phyloP scores from a whole-genome alignment of 2,797 vertebrate species.

The Chelon auratus region DNA sequence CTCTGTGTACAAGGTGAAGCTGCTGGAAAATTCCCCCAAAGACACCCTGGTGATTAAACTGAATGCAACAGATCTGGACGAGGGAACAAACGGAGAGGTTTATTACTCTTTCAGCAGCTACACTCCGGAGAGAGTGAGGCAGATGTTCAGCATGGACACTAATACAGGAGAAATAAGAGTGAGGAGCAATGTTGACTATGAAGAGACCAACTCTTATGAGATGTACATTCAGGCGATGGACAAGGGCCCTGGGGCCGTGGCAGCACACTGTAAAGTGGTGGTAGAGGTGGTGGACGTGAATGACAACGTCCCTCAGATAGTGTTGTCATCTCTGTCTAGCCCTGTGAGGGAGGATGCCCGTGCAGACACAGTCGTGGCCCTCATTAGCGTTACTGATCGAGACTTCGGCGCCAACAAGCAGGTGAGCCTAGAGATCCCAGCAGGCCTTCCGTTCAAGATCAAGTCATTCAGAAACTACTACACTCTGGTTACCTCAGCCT shows the following conservation, averaged over 20 bases:
- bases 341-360: conserved; percentile 93
- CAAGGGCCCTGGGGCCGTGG: conserved; percentile 92
- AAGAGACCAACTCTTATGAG: conserved; percentile 94
- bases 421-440: conserved; percentile 90
- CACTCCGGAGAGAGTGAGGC: conserved; percentile 92
- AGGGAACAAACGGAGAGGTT: conserved; percentile 94
- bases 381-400: conserved; percentile 95
- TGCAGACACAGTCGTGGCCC: conserved; percentile 93
- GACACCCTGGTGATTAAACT: conserved; percentile 92
- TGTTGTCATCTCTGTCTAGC: conserved; percentile 92
- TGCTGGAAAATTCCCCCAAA: conserved; percentile 91
- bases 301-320: conserved; percentile 94
- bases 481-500: conserved; percentile 93
- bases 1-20: conserved; percentile 91
- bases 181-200: conserved; percentile 92
- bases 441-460: conserved; percentile 92
- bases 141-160: conserved; percentile 94
- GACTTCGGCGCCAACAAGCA: conserved; percentile 94
- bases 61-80: conserved; percentile 94
- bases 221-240: conserved; percentile 98
- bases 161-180: conserved; percentile 92
- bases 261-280: conserved; percentile 95
- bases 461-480: conserved; percentile 98
- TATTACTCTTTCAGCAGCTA: conserved; percentile 95
- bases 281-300: conserved; percentile 96